These are phyloP conservation scores for Aythya fuligula DNA, from an alignment of 2,797 vertebrate genomes.

Conservation along the genomic window DNA sequence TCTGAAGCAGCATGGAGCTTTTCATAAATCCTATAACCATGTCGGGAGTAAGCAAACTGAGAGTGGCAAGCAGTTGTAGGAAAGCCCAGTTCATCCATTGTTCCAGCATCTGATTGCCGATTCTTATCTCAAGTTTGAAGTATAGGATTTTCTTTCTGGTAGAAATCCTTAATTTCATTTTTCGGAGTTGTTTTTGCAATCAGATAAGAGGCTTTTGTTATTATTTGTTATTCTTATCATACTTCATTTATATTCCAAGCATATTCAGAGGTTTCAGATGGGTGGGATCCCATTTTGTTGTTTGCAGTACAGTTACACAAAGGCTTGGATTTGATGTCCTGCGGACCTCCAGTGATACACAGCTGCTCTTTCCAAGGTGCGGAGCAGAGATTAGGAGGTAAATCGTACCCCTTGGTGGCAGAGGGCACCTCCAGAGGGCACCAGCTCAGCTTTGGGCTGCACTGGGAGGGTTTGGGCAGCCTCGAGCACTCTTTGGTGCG, in stretches of 20 bases:
- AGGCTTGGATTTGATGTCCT: constrained; percentile 15
- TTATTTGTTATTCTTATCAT: constrained; percentile 48
- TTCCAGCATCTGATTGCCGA: background rate
- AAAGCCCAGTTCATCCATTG: constrained; percentile 3
- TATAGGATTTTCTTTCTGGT: background rate
- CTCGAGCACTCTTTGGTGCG: background rate
- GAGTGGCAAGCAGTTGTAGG: background rate
- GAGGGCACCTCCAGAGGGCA: background rate
- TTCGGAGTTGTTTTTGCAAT: constrained; percentile 22
- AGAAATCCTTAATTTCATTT: constrained; percentile 24
- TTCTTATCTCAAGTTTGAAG: constrained; percentile 32
- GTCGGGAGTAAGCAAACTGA: constrained; percentile 3
- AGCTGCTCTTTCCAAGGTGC: constrained; percentile 31
- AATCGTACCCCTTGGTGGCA: background rate
- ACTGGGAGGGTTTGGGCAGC: background rate
- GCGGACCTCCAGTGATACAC: background rate
- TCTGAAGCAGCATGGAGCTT: background rate
- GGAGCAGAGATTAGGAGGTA: constrained; percentile 19
- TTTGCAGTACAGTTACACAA: background rate
- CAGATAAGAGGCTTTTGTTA: constrained; percentile 41
- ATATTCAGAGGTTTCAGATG: background rate
- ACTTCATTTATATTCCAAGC: constrained; percentile 17
- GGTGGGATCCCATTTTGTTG: constrained; percentile 22
- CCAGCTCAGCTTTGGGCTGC: background rate
- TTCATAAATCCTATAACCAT: background rate